Base-by-base conservation (phyloP, 2,888 invertebrate species). In the Drosophila lutescens region DNA sequence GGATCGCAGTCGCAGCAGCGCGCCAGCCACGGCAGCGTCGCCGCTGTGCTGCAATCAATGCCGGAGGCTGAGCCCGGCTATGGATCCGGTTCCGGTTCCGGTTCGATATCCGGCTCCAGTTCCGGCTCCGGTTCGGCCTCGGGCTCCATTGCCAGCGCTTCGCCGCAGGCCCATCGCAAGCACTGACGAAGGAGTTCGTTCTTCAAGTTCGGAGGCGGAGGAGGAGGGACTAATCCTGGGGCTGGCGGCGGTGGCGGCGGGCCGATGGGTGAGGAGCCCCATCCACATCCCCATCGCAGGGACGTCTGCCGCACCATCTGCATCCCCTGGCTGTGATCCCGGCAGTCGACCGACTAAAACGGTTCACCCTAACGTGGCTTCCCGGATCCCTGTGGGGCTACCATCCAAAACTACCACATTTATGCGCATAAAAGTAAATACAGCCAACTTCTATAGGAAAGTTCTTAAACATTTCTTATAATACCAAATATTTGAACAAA, bases 101-200 rank as follows among this genome's bases (percentile, higher is more conserved):
- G 74, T 7, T 72, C 79, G 74, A 15, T 51, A n/a, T 53, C 54
- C 40, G 44, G 57, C 20, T 78, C 77, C 47, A 59, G 49, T 20
- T 73, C 59, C 53, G 56, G 57, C 15, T 61, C 81, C 41, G 55
- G 62, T 20, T 66, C 78, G 55, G 57, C 68, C 49, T 44, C 76
- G 57, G 74, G 77, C 47, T 73, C 74, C 70, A 79, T 72, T 56
- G 78, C 82, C 49, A 75, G 77, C 60, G 76, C 85, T 43, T 80
- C 91, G 70, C 85, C 85, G 55, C 85, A 88, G 81, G 68, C 85
- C 49, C 74, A 86, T 68, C 89, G 91, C 71, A 91, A 91, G 63
- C 92, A 92, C 92, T 92, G 92, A 92, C 92, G 92, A 88, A 91
- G 91, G 85, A 91, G 91, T 79, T 92, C 92, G 8, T 89, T 92